Evolutionary conservation across 2,888 invertebrate species (phyloP).

Genomic region (Drosophila atroscutellata): DNA sequence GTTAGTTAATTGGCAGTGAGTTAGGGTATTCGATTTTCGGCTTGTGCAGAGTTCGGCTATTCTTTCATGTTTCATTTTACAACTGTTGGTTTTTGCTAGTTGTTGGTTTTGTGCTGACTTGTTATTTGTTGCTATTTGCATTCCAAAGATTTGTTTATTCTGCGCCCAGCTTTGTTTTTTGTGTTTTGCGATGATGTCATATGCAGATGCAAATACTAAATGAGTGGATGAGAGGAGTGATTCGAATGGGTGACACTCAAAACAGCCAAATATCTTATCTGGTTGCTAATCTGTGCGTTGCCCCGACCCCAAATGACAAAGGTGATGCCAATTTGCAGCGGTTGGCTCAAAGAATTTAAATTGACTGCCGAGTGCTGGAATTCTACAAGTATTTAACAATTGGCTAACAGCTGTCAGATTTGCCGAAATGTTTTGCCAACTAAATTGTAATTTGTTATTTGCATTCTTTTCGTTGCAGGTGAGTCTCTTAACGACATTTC

Average conservation of each 20-base stretch:
- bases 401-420: slow-evolving; percentile 12
- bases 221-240: background rate
- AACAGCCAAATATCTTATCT: slow-evolving; percentile 1
- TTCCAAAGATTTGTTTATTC: slow-evolving; percentile 56
- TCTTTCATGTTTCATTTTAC: slow-evolving; percentile 21
- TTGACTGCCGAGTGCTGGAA: slow-evolving; percentile 25
- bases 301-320: slow-evolving; percentile 67
- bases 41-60: background rate
- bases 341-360: slow-evolving; percentile 20
- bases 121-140: slow-evolving; percentile 52
- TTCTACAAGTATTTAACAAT: slow-evolving; percentile 10
- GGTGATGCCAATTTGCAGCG: slow-evolving; percentile 58
- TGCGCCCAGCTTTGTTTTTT: slow-evolving; percentile 57
- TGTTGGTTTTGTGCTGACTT: slow-evolving; percentile 36
- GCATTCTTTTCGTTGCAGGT: slow-evolving; percentile 65
- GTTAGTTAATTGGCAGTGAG: background rate
- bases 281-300: slow-evolving; percentile 50
- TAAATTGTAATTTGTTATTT: slow-evolving; percentile 44
- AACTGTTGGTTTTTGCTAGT: slow-evolving; percentile 2
- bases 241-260: background rate
- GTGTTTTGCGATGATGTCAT: slow-evolving; percentile 67
- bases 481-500: slow-evolving; percentile 46
- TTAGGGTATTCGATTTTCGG: slow-evolving; percentile 16
- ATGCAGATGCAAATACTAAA: slow-evolving; percentile 58
- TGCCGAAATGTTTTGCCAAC: slow-evolving; percentile 27